Base-by-base conservation (phyloP, 2,888 invertebrate genomes). In the Idaea biselata region DNA sequence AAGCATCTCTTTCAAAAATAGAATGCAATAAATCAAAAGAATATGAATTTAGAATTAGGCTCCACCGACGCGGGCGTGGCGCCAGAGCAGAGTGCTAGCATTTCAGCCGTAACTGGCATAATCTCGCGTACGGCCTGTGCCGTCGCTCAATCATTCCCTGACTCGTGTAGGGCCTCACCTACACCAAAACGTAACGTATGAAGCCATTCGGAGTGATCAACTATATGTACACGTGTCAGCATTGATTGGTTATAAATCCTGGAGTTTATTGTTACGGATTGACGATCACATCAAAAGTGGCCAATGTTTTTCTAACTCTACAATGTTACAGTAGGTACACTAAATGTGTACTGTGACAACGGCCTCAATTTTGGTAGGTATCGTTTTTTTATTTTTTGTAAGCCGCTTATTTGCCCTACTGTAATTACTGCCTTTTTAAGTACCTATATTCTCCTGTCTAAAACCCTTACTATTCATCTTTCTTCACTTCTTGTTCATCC, bases 141-240 rank as follows among this genome's bases (percentile, higher is more conserved):
- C 66, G 66, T 68, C 70, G 66, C 66, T 70, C 70, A 65, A 68
- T 70, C 64, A 63, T 57, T n/a, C 60, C 60, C 18, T 57, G 63
- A 64, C 60, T 59, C 62, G 54, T 59, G 58, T 14, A 17, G 56
- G 8, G 16, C 18, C 32, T 66, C 59, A 11, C 44, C 11, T 44
- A 66, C 64, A 66, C 65, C 62, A 59, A 57, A 53, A 18, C 56
- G 56, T 56, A 56, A 56, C 56, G 8, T 18, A 56, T 18, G 56
- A 56, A 44, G 44, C 44, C 14, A 44, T 44, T 44, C 44, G 14
- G 14, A 44, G 44, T 44, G 11, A 44, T 14, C 0, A 7, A 44
- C 44, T 11, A 44, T 44, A 44, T 11, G 44, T 44, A 44, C 44
- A 44, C 11, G 44, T 5, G 44, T 14, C 44, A 14, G 11, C 44